A percentile compares a stretch with the other conserved stretches of the same genome.
phyloP scores from a whole-genome alignment of 2,888 invertebrate genomes.

The Tuta absoluta region DNA sequence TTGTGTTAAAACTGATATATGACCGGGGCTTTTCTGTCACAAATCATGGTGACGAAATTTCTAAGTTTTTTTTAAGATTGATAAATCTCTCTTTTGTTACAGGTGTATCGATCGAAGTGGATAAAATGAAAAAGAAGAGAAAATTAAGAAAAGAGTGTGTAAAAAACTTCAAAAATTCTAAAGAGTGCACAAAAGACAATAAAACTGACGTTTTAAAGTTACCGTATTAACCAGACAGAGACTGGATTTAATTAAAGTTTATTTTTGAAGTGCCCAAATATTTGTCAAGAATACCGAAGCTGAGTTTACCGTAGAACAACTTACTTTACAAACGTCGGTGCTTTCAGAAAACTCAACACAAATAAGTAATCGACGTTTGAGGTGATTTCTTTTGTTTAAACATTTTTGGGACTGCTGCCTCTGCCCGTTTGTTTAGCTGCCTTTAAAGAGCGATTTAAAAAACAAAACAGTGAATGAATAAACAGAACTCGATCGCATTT shows the following conservation, averaged over 20 bases:
- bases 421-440: constrained; percentile 48
- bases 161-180: constrained; percentile 27
- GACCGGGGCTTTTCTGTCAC: constrained; percentile 32
- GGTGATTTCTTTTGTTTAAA: constrained; percentile 70
- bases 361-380: constrained; percentile 72
- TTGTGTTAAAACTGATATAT: constrained; percentile 50
- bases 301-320: constrained; percentile 44
- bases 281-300: constrained; percentile 40
- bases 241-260: constrained; percentile 53
- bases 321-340: constrained; percentile 51
- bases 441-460: constrained; percentile 49
- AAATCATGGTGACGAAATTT: constrained; percentile 21
- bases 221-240: constrained; percentile 60
- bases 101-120: constrained; percentile 47
- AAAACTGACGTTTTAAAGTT: constrained; percentile 40
- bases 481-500: constrained; percentile 48
- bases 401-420: constrained; percentile 71
- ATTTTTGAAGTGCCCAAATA: constrained; percentile 36
- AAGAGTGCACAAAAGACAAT: constrained; percentile 39
- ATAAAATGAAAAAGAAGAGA: constrained; percentile 76
- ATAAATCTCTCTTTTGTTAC: constrained; percentile 51
- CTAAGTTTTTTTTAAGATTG: background rate
- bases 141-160: constrained; percentile 51
- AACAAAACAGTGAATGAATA: constrained; percentile 52
- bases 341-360: constrained; percentile 63